Base-by-base conservation (phyloP, 1,140 invertebrate genomes). In the Elysia chlorotica region DNA sequence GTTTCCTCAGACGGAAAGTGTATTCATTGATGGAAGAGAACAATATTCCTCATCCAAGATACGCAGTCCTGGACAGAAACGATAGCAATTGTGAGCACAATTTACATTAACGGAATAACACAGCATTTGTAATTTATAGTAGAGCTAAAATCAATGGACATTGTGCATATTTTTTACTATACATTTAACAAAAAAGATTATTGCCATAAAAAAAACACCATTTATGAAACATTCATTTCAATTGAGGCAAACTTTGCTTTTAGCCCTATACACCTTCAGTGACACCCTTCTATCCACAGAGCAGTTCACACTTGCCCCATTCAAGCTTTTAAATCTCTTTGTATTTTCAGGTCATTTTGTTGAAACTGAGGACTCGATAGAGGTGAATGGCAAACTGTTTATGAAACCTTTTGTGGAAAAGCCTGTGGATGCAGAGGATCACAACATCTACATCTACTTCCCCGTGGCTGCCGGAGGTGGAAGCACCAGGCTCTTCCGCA, bases 371-470 rank as follows among this genome's bases (percentile, higher is more conserved):
- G 98, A 99, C 89, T 96, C 98, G 81, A 97, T 99, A 14, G 98
- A 99, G 89, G 95, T 99, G 4, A 97, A 99, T 87, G 97, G 97
- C 3, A 92, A 96, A 30, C 92, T 95, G 2, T 99, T 99, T 83
- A 98, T 98, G 84, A 99, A 99, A 86, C 98, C 98, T 0, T 99
- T 99, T 90, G 98, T 99, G 0, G 98, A 99, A 87, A 99, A 99
- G 86, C 97, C 97, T 0, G 92, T 97, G 53, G 98, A 95, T 28
- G 98, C 98, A 0, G 98, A 99, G 89, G 97, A 99, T 89, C 98
- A 99, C 87, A 99, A 99, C 86, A 98, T 99, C 83, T 99, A 99
- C 86, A 99, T 99, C 81, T 99, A 99, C 88, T 99, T 99, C 89
- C 98, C 98, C 0, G 96, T 96, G 2, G 96, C 95, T 2, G 98